These are phyloP conservation scores for Periplaneta americana DNA, from an alignment of 1,140 invertebrate species.

Conservation along the genomic window DNA sequence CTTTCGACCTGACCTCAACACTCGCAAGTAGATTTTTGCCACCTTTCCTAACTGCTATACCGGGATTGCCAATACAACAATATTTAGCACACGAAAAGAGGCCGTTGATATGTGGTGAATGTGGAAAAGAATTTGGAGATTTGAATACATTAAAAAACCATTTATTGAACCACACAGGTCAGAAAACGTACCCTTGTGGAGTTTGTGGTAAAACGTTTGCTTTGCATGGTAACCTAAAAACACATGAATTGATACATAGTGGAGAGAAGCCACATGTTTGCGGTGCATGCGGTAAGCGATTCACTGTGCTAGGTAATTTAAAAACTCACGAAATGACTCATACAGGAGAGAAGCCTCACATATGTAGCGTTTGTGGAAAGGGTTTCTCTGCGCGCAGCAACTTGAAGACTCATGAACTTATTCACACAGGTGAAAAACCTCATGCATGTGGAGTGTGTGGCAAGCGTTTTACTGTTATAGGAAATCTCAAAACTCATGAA, in stretches of 20 bases:
- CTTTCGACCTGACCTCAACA: background rate
- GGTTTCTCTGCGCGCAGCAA: background rate
- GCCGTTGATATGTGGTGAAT: background rate
- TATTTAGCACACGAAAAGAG: background rate
- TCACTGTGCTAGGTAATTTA: background rate
- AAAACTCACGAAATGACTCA: conserved; percentile 3
- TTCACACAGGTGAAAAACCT: background rate
- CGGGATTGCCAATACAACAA: background rate
- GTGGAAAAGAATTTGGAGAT: conserved; percentile 6
- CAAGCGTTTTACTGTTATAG: conserved; percentile 1
- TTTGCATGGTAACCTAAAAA: conserved; percentile 26
- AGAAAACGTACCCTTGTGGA: conserved; percentile 38
- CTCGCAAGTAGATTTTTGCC: background rate
- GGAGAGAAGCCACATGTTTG: conserved; percentile 45
- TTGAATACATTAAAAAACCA: conserved; percentile 1
- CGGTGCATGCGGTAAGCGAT: background rate
- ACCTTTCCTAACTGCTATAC: background rate
- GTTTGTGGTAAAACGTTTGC: conserved; percentile 26
- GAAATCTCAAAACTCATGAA: conserved; percentile 1
- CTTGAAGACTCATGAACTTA: background rate
- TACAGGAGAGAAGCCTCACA: background rate
- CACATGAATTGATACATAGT: conserved; percentile 29
- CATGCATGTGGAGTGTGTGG: background rate
- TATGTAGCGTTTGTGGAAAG: background rate
- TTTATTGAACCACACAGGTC: conserved; percentile 37